Evolutionary conservation across 1,140 invertebrate species (phyloP).

Genomic region (Melanaphis sacchari): DNA sequence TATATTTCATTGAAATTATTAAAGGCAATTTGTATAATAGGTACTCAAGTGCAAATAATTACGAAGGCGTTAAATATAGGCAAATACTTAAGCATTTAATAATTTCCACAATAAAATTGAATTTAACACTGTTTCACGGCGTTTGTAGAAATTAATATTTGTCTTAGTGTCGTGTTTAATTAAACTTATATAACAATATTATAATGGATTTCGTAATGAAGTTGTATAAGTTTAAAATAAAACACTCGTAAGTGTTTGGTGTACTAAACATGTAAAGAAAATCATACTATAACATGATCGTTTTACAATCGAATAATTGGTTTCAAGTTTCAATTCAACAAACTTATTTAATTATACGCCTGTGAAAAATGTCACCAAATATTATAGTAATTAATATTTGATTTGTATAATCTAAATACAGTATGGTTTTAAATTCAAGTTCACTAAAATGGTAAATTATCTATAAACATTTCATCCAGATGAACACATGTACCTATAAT

Average conservation of each 20-base stretch:
- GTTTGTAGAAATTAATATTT: neutral
- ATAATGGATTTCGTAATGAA: neutral
- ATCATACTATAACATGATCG: neutral
- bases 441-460: neutral
- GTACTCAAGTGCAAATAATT: neutral
- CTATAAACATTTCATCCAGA: neutral
- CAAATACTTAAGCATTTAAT: neutral
- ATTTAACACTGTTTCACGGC: neutral
- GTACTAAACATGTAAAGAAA: neutral
- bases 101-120: neutral
- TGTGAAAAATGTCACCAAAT: too few relatives aligned
- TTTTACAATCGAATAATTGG: neutral
- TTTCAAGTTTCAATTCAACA: neutral
- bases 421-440: neutral
- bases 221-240: constrained; percentile 15
- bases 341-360: neutral
- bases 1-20: neutral
- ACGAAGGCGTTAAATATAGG: constrained; percentile 17
- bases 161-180: neutral
- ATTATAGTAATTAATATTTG: too few relatives aligned
- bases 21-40: neutral
- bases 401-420: neutral
- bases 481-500: neutral
- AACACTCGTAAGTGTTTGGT: neutral
- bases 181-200: neutral